Conservation (phyloP, 2,113 vertebrate genomes). For the Leucosticte australis region DNA sequence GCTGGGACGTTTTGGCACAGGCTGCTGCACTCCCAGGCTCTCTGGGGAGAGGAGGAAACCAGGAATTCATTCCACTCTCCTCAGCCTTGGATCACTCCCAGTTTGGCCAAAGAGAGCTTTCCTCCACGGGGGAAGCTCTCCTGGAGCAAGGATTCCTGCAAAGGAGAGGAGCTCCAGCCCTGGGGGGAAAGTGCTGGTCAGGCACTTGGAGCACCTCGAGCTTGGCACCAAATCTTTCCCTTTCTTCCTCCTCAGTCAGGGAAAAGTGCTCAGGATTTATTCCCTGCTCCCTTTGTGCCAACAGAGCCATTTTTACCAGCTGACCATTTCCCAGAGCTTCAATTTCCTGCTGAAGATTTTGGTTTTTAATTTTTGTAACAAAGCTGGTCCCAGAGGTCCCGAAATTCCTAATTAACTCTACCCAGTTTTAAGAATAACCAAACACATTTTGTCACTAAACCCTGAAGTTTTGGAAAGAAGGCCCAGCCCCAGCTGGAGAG, state of each 20-base stretch:
- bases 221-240: not conserved
- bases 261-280: not conserved
- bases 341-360: not conserved
- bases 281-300: not conserved
- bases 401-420: not conserved
- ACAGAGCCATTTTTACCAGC: not conserved
- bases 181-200: not conserved
- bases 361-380: not conserved
- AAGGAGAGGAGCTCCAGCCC: not conserved
- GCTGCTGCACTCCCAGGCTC: not conserved
- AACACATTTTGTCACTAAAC: not conserved
- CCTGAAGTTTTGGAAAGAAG: not conserved
- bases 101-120: not conserved
- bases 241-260: not conserved
- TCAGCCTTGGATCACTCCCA: not conserved
- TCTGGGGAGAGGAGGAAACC: not conserved
- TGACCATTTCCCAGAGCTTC: not conserved
- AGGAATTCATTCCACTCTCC: not conserved
- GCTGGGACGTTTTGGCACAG: not conserved
- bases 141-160: not conserved
- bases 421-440: not conserved
- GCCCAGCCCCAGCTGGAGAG: not conserved
- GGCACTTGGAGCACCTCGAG: not conserved
- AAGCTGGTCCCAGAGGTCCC: not conserved
- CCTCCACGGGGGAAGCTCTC: not conserved